Evolutionary conservation across 2,888 invertebrate species (phyloP).

Genomic region (Hymenopus coronatus): DNA sequence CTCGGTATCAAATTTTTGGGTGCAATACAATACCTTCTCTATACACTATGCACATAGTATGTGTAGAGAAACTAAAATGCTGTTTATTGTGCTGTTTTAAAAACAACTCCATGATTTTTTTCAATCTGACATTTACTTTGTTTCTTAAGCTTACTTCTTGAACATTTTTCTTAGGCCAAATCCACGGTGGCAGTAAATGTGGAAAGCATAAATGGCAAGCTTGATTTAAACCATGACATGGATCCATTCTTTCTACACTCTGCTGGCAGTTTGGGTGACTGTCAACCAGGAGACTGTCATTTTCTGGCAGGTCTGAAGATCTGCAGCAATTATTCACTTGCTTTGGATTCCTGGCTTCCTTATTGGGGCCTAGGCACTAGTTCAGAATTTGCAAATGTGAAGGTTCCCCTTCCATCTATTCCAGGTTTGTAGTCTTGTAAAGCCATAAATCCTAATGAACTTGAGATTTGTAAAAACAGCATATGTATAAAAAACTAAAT

Average conservation of each 20-base stretch:
- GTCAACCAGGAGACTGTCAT: conserved; percentile 31
- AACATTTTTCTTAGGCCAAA: background rate
- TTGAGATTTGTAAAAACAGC: too few species aligned
- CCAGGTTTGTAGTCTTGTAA: background rate
- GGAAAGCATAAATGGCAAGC: background rate
- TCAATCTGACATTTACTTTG: too few species aligned
- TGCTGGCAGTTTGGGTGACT: conserved; percentile 27
- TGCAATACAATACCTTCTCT: too few species aligned
- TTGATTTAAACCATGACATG: background rate
- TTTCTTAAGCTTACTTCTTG: too few species aligned
- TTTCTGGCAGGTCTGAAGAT: conserved; percentile 36
- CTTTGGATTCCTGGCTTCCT: background rate
- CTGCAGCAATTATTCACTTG: background rate
- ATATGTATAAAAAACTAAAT: too few species aligned
- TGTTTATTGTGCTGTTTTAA: too few species aligned
- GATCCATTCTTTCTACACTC: conserved; percentile 20
- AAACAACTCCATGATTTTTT: too few species aligned
- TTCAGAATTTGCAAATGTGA: background rate
- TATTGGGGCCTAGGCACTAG: background rate
- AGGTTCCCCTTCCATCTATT: background rate
- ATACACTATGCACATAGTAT: too few species aligned
- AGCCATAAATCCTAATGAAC: background rate
- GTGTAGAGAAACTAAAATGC: too few species aligned
- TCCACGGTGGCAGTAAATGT: background rate
- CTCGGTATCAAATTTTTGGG: too few species aligned